A percentile compares a stretch with the other conserved stretches of the same genome.
phyloP scores from a whole-genome alignment of 1,140 invertebrate species.

The Apis cerana region DNA sequence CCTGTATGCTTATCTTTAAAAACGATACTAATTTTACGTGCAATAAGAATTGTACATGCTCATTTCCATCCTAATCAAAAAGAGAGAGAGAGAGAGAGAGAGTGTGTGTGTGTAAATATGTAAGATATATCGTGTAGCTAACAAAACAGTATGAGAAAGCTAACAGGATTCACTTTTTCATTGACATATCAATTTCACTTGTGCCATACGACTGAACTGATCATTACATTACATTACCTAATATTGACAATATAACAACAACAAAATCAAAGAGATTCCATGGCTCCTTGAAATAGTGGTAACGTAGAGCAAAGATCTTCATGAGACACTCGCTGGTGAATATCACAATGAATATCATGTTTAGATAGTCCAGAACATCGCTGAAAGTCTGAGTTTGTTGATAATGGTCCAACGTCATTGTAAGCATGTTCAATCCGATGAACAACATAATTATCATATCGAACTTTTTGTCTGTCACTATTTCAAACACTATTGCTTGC shows the following conservation, averaged over 20 bases:
- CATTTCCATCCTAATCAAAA: conserved; percentile 12
- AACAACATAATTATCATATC: conserved; percentile 99
- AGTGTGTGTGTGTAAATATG: neutral
- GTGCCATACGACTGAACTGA: conserved; percentile 78
- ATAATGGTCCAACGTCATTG: conserved; percentile 99
- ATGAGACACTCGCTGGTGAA: conserved; percentile 98
- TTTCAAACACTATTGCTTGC: conserved; percentile 97
- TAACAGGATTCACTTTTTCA: conserved; percentile 66
- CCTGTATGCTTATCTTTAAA: conserved; percentile 70
- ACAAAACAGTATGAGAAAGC: conserved; percentile 51
- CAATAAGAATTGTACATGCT: conserved; percentile 45
- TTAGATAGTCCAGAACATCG: conserved; percentile 93
- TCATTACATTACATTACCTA: conserved; percentile 87
- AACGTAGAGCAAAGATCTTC: conserved; percentile 97
- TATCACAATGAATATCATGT: conserved; percentile 98
- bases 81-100: neutral
- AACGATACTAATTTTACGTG: conserved; percentile 42
- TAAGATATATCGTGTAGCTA: neutral
- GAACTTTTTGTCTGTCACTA: conserved; percentile 99
- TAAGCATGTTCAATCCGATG: conserved; percentile 99
- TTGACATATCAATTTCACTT: conserved; percentile 70
- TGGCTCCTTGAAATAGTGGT: conserved; percentile 99
- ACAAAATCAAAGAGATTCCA: conserved; percentile 99
- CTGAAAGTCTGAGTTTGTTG: conserved; percentile 92
- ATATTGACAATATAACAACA: conserved; percentile 98